These are phyloP conservation scores for Drosophila lutescens DNA, from an alignment of 2,888 invertebrate genomes.

Conservation along the genomic window DNA sequence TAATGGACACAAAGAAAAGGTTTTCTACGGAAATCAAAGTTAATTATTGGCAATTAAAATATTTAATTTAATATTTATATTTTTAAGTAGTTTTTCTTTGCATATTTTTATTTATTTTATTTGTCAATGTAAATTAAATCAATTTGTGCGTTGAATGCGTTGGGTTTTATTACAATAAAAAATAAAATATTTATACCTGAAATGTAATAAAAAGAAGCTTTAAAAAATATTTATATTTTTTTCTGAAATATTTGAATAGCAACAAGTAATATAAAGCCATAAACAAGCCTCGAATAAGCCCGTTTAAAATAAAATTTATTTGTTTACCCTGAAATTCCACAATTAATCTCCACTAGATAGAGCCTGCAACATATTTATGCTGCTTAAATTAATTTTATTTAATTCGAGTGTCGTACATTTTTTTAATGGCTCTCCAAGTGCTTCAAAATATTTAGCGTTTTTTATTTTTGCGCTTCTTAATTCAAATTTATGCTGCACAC, in stretches of 20 bases:
- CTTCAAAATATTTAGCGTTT: not conserved
- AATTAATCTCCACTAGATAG: conserved; percentile 11
- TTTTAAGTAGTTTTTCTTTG: too few relatives aligned
- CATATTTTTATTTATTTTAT: too few relatives aligned
- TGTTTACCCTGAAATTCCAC: conserved; percentile 16
- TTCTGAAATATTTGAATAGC: not conserved
- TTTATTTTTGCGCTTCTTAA: conserved; percentile 22
- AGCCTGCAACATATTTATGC: conserved; percentile 9
- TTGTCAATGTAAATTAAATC: too few relatives aligned
- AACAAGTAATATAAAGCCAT: conserved; percentile 6
- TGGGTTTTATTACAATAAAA: too few relatives aligned
- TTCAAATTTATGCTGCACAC: conserved; percentile 60
- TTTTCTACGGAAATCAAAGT: not conserved
- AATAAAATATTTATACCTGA: too few relatives aligned
- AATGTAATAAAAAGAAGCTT: too few relatives aligned
- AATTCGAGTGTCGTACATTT: conserved; percentile 16
- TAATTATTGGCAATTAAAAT: not conserved
- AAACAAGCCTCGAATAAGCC: conserved; percentile 11
- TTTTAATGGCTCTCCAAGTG: conserved; percentile 9
- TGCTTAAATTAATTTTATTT: conserved; percentile 23
- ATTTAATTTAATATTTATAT: too few relatives aligned
- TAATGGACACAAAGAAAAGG: conserved; percentile 3
- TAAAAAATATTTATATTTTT: not conserved
- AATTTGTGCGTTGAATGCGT: too few relatives aligned
- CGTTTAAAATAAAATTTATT: conserved; percentile 12